Evolutionary conservation across 2,797 vertebrate species (phyloP).

Genomic region (Channa striata): DNA sequence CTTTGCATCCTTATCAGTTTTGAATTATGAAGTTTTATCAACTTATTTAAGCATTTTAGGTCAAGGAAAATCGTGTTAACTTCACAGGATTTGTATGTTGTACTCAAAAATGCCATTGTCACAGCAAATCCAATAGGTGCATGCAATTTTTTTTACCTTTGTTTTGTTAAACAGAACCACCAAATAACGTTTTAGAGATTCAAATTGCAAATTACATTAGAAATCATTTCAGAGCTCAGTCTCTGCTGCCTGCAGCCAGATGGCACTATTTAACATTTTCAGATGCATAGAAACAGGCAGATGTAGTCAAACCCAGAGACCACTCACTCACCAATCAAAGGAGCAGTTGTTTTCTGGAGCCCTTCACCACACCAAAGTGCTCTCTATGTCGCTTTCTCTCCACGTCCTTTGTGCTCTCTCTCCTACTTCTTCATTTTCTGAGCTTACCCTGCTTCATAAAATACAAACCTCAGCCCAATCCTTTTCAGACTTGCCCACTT

Average conservation of each 20-base stretch:
- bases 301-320: conserved; percentile 62
- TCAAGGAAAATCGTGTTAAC: too few species aligned
- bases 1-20: too few species aligned
- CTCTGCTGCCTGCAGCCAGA: conserved; percentile 72
- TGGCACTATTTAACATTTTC: conserved; percentile 77
- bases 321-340: conserved; percentile 74
- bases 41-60: too few species aligned
- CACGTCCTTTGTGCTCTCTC: conserved; percentile 34
- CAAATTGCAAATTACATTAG: neutral
- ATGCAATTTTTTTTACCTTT: too few species aligned
- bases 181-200: neutral
- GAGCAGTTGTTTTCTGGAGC: conserved; percentile 62
- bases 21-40: too few species aligned
- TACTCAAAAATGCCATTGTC: too few species aligned
- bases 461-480: conserved; percentile 18
- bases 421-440: conserved; percentile 45
- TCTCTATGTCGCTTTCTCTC: conserved; percentile 12
- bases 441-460: conserved; percentile 41
- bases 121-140: too few species aligned
- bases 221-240: neutral
- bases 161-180: too few species aligned
- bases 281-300: conserved; percentile 50
- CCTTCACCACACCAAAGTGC: conserved; percentile 37
- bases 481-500: conserved; percentile 36
- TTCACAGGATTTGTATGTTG: too few species aligned